A percentile compares a stretch with the other conserved stretches of the same genome.
Conservation (phyloP, 64 coral and sea anemone species). For the Porites lutea region DNA sequence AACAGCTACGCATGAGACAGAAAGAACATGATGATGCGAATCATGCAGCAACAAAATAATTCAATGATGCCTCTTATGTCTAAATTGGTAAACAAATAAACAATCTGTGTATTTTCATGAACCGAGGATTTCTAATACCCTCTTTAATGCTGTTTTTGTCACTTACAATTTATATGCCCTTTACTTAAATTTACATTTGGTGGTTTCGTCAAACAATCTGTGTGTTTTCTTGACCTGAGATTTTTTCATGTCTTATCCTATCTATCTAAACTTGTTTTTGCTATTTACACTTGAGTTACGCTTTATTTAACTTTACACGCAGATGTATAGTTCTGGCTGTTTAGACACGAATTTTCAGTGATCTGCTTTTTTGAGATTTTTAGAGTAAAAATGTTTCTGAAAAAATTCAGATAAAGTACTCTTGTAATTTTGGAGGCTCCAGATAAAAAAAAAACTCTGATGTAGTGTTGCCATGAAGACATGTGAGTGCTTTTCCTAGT, state of each 20-base stretch:
- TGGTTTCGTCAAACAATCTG: too few relatives aligned
- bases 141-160: too few relatives aligned
- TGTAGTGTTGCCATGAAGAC: slow-evolving; percentile 16
- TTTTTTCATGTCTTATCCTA: too few relatives aligned
- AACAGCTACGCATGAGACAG: not conserved
- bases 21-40: slow-evolving; percentile 17
- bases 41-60: slow-evolving; percentile 17
- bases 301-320: too few relatives aligned
- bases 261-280: too few relatives aligned
- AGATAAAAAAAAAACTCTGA: not conserved
- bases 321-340: not conserved
- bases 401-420: slow-evolving; percentile 1
- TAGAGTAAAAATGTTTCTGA: not conserved
- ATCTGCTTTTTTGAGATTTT: not conserved
- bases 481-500: slow-evolving; percentile 25
- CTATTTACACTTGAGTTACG: too few relatives aligned
- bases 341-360: not conserved
- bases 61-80: slow-evolving; percentile 9
- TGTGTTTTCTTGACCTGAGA: too few relatives aligned
- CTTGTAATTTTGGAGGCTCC: slow-evolving; percentile 7
- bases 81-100: slow-evolving; percentile 13
- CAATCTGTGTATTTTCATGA: not conserved
- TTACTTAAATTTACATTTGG: too few relatives aligned
- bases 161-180: too few relatives aligned
- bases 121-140: too few relatives aligned